Conservation (phyloP, 2,113 vertebrate species). For the Romanogobio albipinnatus region DNA sequence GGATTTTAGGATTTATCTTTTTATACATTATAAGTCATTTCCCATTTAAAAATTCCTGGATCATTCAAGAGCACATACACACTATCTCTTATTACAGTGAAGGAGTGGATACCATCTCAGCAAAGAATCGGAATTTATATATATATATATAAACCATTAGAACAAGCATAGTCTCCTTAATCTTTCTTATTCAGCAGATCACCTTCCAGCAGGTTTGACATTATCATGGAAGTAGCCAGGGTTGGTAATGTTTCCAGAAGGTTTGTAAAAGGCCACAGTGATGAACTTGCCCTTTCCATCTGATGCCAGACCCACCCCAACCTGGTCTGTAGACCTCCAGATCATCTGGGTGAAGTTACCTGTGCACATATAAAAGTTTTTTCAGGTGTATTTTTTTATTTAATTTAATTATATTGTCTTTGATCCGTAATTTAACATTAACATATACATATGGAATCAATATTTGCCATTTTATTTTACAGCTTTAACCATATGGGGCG, state of each 20-base stretch:
- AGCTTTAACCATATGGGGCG: no score
- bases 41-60: neutral
- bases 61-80: neutral
- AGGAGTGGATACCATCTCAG: neutral
- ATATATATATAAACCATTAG: neutral
- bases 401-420: neutral
- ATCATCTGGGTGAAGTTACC: conserved; percentile 73
- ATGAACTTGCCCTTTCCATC: conserved; percentile 65
- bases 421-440: neutral
- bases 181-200: neutral
- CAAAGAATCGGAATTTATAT: neutral
- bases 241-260: conserved; percentile 66
- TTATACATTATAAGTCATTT: neutral
- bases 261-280: conserved; percentile 65
- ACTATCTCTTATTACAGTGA: neutral
- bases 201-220: conserved; percentile 49
- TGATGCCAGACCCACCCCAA: conserved; percentile 63
- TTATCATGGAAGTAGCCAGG: conserved; percentile 66
- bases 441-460: neutral
- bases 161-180: neutral
- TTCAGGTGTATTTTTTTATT: neutral
- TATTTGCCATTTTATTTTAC: no score
- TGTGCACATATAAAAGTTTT: conserved; percentile 31
- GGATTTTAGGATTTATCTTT: neutral
- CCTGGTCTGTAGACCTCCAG: conserved; percentile 60